A percentile compares a stretch with the other conserved stretches of the same genome.
phyloP scores from a whole-genome alignment of 2,888 invertebrate species.

The Yponomeuta evonymella region DNA sequence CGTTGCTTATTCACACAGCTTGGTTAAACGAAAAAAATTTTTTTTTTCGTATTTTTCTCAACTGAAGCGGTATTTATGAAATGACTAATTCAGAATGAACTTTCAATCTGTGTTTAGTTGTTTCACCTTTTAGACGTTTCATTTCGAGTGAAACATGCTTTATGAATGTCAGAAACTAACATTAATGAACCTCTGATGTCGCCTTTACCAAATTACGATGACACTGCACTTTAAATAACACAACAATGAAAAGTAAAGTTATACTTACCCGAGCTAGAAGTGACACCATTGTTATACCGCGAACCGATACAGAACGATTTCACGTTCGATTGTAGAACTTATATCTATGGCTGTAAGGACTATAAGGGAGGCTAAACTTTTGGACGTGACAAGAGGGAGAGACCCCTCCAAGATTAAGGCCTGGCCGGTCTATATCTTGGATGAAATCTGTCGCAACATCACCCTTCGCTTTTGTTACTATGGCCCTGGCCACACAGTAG shows the following conservation, averaged over 20 bases:
- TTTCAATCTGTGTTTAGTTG: too few species aligned
- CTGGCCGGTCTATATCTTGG: constrained; percentile 32
- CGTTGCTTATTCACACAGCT: too few species aligned
- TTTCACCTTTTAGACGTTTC: too few species aligned
- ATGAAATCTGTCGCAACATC: constrained; percentile 25
- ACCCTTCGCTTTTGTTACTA: background rate
- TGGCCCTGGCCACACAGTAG: background rate
- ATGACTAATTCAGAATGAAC: too few species aligned
- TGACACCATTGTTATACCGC: background rate
- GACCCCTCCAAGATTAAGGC: constrained; percentile 36
- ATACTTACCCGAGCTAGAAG: background rate
- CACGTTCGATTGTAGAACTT: background rate
- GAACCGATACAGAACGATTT: background rate
- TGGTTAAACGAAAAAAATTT: too few species aligned
- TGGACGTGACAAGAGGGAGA: constrained; percentile 28
- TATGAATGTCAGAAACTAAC: too few species aligned
- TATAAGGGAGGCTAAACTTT: background rate
- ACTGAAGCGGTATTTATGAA: too few species aligned
- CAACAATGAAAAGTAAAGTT: background rate
- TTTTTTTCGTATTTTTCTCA: too few species aligned
- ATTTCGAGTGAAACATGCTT: too few species aligned
- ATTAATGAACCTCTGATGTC: too few species aligned
- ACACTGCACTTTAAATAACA: background rate
- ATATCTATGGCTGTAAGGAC: background rate
- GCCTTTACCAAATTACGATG: background rate